Evolutionary conservation across 2,888 invertebrate species (phyloP), one percentile per base, ranked within the genome.

Genomic region (Trichopria drosophilae): DNA sequence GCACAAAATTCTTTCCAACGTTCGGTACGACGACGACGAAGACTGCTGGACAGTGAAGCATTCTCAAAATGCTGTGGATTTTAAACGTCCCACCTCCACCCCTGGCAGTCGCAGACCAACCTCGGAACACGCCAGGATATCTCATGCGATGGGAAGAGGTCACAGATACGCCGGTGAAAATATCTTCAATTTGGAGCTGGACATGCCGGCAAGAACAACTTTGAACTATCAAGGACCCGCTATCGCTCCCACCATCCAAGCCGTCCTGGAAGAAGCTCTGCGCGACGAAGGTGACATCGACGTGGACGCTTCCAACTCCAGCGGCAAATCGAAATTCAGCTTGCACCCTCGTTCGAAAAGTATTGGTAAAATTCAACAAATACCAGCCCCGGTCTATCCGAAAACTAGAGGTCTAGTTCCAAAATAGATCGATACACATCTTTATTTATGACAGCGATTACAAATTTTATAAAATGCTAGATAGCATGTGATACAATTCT

Each of bases 21-120:
- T 90, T 10, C 79, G 83, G 42, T 91, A 86, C 72, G 90, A 93
- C 69, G 93, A 93, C 58, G 88, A 91, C 62, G 84, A 86, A 53
- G 90, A 92, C 65, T 82, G 82, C 45, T 93, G 91, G 90, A 77
- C 80, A 6, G 58, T 81, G 13, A 76, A 75, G 29, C 76, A 77
- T 22, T 73, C 77, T 35, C 76, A 75, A 7, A 72, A 75, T 28
- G 64, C 72, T 10, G 63, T 79, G 66, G 51, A 78, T 22, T 29
- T 75, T 12, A 79, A 74, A 65, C 81, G 89, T 37, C 89, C 89
- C 0, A 78, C 83, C 20, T 85, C 87, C 7, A 78, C 82, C 60
- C 77, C 81, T 4, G 81, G 80, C 31, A 81, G 84, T 29, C 80
- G 87, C 12, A 78, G 87, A 53, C 84, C 86, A 16, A 78, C 84